phyloP scores from a whole-genome alignment of 2,797 vertebrate genomes.

The Malurus splendens region DNA sequence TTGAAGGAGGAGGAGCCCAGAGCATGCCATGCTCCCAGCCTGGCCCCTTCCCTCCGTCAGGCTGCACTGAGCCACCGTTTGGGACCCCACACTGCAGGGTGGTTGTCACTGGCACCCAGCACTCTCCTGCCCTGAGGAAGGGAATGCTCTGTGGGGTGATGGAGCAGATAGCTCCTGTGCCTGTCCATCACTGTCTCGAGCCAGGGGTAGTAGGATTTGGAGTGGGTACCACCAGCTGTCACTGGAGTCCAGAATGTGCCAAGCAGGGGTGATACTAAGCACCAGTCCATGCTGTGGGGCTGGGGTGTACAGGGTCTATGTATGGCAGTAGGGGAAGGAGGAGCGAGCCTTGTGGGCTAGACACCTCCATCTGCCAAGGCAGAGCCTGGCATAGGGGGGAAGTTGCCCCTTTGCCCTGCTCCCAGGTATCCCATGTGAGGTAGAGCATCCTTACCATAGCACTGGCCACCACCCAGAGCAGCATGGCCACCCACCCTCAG shows the following conservation, averaged over 20 bases:
- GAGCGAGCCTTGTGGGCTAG: neutral
- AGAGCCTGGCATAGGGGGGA: neutral
- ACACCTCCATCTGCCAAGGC: neutral
- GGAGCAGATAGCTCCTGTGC: neutral
- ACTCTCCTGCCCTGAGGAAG: neutral
- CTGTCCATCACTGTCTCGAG: neutral
- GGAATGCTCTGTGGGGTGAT: neutral
- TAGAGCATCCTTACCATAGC: neutral
- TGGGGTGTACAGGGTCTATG: accelerated
- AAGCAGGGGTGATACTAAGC: neutral
- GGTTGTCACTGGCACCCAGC: neutral
- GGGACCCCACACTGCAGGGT: neutral
- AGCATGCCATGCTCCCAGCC: accelerated
- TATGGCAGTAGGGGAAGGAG: neutral
- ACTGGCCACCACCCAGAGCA: neutral
- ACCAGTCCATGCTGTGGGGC: neutral
- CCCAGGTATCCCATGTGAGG: neutral
- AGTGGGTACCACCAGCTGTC: neutral
- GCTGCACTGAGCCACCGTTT: neutral
- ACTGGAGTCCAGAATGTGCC: neutral
- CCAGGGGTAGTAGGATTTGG: neutral
- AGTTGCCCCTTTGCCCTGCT: neutral
- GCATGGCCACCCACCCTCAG: accelerated
- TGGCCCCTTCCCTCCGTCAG: accelerated
- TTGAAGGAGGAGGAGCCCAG: neutral